Base-by-base conservation (phyloP, 2,113 vertebrate genomes). In the Rissa tridactyla region DNA sequence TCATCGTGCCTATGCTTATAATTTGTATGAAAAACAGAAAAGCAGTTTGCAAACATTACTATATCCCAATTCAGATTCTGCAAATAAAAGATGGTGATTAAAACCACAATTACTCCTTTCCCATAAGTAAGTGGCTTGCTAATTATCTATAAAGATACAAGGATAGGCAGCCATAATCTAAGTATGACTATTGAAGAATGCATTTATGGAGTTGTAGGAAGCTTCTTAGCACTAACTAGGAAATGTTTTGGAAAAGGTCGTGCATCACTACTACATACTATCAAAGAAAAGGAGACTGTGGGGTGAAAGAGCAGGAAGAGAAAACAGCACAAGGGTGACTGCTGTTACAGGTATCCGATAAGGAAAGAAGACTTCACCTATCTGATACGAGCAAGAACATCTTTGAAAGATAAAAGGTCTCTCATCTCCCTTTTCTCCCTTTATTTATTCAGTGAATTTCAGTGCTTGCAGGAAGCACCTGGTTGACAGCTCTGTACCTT, bases 371-470 rank as follows among this genome's bases (percentile, higher is more conserved):
- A 21, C 27, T 70, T 40, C n/a, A 44, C 23, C 19, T 89, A 69
- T 60, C 30, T 9, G 10, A 57, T 89, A 88, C 23, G 62, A 95
- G 66, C 29, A 86, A 86, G 87, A 92, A 54, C 51, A 52, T 61
- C 58, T 96, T 72, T 93, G 93, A 93, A 92, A 88, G 60, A 69
- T 80, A 46, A 94, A 97, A 96, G 61, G 57, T 76, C 54, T 93
- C 73, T 92, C 77, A 73, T 87, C 75, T 94, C 77, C 80, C 87
- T 70, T 93, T 93, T 68, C 66, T 79, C 73, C 90, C 47, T 92
- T 96, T 97, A 96, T 93, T 97, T 96, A 96, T 96, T 95, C 80
- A 97, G 89, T 96, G 91, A 92, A 73, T 89, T 86, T 95, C 90
- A 94, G 88, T 51, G 69, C 92, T 96, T 82, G 95, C 86, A 92